phyloP scores from a whole-genome alignment of 2,888 invertebrate species.

The Odontocerum albicorne region DNA sequence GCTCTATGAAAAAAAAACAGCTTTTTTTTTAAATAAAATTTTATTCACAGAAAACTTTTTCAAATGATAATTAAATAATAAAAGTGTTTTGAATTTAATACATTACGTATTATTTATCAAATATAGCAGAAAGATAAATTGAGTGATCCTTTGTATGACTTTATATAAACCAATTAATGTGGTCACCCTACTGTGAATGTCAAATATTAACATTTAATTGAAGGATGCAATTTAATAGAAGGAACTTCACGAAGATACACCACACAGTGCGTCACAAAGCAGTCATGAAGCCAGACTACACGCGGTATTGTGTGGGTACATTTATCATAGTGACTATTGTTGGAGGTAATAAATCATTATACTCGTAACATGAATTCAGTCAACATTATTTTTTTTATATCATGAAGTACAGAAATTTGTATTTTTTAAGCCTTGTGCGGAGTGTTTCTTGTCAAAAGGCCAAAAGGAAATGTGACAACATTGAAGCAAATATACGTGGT shows the following conservation, averaged over 20 bases:
- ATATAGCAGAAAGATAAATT: no score
- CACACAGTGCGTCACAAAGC: constrained; percentile 5
- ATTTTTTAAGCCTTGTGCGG: constrained; percentile 53
- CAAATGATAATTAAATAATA: no score
- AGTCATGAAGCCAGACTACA: constrained; percentile 51
- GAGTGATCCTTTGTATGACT: no score
- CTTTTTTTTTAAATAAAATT: no score
- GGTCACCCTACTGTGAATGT: background rate
- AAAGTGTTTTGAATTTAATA: no score
- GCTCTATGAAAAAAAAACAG: no score
- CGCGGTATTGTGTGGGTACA: constrained; percentile 57
- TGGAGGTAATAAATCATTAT: constrained; percentile 58
- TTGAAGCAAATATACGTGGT: constrained; percentile 57
- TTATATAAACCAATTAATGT: no score
- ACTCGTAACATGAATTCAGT: no score
- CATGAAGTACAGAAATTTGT: no score
- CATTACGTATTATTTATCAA: no score
- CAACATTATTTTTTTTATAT: no score
- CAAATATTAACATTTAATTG: background rate
- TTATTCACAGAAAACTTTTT: no score
- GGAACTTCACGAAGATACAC: background rate
- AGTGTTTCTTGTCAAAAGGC: constrained; percentile 52
- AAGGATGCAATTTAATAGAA: constrained; percentile 8
- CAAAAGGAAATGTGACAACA: constrained; percentile 51
- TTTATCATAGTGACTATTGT: constrained; percentile 58